Evolutionary conservation across 2,888 invertebrate species (phyloP), one percentile per base, ranked within the genome.

Genomic region (Xestia xanthographa): DNA sequence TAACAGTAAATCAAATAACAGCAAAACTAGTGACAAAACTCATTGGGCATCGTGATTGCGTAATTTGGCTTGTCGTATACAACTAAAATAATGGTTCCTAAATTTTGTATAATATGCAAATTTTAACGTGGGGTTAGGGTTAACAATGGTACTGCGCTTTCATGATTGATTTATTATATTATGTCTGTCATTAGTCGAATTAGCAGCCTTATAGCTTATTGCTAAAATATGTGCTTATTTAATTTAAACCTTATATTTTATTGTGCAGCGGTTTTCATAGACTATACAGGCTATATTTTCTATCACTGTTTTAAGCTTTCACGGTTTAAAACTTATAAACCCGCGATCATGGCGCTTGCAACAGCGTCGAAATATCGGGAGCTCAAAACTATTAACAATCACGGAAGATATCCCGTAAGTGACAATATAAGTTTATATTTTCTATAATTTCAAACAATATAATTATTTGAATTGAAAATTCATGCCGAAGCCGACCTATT

Each of bases 101-200:
- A 14, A 34, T 71, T 9, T 34, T n/a, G 5, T n/a, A n/a, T n/a
- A 6, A 5, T 56, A 77, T 67, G 77, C 38, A 56, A 77, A 77
- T 77, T 38, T 9, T 17, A 75, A 45, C 56, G 3, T 48, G n/a
- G 20, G 20, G 56, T n/a, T 20, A 45, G 43, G 14, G 22, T 50
- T 66, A n/a, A 41, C n/a, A 77, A 48, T 48, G 45, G 56, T 12
- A 58, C 22, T 48, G 14, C n/a, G n/a, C 14, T 29, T 48, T 41
- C 17, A 45, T 66, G 11, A 12, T 41, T 58, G 77, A 77, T 67
- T 77, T 58, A 77, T 67, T 58, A 12, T 41, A 12, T 9, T 58
- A 17, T 5, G n/a, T 12, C n/a, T 34, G 12, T 58, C 48, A 67
- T 48, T n/a, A n/a, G 8, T 26, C 3, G 12, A 76, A 58, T 48